Conservation (phyloP, 2,888 invertebrate species). For the Pheosia tremula region DNA sequence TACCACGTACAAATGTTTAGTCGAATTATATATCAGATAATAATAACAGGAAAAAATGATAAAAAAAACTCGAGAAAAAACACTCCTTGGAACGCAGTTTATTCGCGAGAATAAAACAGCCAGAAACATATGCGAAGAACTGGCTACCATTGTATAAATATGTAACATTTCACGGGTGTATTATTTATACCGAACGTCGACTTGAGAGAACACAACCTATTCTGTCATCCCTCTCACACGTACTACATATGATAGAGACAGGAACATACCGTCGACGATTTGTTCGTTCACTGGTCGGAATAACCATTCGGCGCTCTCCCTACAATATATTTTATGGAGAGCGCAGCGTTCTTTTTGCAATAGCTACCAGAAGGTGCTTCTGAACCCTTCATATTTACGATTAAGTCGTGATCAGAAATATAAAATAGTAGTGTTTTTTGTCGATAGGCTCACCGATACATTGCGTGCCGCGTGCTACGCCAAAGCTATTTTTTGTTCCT, state of each 20-base stretch:
- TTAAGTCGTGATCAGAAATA: constrained; percentile 83
- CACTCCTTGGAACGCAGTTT: constrained; percentile 59
- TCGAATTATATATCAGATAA: constrained; percentile 42
- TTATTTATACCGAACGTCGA: constrained; percentile 14
- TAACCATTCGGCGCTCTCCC: constrained; percentile 42
- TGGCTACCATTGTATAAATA: constrained; percentile 71
- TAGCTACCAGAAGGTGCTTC: constrained; percentile 81
- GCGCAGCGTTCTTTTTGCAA: constrained; percentile 81
- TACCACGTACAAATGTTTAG: constrained; percentile 41
- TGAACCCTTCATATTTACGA: constrained; percentile 84
- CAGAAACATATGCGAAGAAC: constrained; percentile 74
- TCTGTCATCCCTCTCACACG: constrained; percentile 24
- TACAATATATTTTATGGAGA: constrained; percentile 82
- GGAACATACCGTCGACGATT: constrained; percentile 24
- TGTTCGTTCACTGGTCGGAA: constrained; percentile 18
- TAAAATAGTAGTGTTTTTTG: constrained; percentile 77
- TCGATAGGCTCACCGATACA: constrained; percentile 70
- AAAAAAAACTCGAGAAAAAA: constrained; percentile 38
- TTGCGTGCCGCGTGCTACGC: constrained; percentile 36
- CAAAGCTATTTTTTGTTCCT: constrained; percentile 37
- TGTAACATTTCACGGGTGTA: constrained; percentile 52
- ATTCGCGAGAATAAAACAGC: constrained; percentile 74
- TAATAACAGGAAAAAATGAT: constrained; percentile 49
- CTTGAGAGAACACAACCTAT: not conserved
- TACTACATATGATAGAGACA: constrained; percentile 27